These are phyloP conservation scores for Tribolium freemani DNA, from an alignment of 2,888 invertebrate genomes.

Conservation along the genomic window DNA sequence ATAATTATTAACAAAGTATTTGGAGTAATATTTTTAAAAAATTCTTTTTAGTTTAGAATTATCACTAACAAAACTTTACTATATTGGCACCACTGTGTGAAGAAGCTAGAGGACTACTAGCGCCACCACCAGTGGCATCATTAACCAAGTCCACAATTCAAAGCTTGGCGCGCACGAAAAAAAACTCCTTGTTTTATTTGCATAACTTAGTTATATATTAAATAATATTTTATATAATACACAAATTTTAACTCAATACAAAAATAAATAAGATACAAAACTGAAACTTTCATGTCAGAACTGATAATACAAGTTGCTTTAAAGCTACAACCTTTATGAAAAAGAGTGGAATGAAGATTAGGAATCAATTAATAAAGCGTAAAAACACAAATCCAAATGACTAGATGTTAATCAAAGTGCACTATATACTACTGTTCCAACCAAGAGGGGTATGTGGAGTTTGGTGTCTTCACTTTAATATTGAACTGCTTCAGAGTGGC, in stretches of 20 bases:
- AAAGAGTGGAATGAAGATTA: conserved; percentile 29
- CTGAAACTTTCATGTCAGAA: not conserved
- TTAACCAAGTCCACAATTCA: not conserved
- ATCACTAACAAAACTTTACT: no score
- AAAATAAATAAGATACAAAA: conserved; percentile 3
- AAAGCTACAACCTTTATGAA: conserved; percentile 15
- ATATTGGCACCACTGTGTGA: no score
- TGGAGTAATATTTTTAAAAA: no score
- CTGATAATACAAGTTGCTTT: not conserved
- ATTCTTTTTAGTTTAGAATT: no score
- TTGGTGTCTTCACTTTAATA: conserved; percentile 88
- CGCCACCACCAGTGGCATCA: not conserved
- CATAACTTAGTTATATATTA: not conserved
- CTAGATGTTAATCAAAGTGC: conserved; percentile 43
- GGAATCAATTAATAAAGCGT: conserved; percentile 36
- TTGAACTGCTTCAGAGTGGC: conserved; percentile 96
- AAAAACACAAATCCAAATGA: conserved; percentile 34
- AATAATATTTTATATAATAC: not conserved
- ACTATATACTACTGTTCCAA: conserved; percentile 76
- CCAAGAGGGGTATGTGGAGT: conserved; percentile 84
- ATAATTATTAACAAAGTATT: no score
- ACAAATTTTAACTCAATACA: not conserved
- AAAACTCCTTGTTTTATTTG: not conserved
- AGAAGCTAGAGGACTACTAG: no score
- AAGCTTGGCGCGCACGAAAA: no score